Conservation (phyloP, 2,888 invertebrate species). For the Platynereis dumerilii region DNA sequence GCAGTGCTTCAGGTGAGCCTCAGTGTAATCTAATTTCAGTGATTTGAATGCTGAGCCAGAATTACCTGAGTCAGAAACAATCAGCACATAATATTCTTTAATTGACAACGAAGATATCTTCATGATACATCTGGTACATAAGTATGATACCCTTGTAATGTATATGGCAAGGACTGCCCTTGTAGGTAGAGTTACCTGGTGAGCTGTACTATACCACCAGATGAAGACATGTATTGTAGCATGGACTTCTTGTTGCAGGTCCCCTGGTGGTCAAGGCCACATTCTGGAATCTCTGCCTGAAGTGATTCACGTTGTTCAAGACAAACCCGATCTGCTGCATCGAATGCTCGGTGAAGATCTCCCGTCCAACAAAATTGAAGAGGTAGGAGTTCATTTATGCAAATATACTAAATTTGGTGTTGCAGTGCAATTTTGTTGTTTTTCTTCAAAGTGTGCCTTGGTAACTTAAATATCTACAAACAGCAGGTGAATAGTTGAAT, state of each 20-base stretch:
- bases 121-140: too few species aligned
- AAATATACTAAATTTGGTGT: not conserved
- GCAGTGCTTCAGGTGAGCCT: conserved; percentile 29
- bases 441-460: too few species aligned
- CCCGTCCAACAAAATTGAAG: conserved; percentile 74
- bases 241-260: not conserved
- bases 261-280: not conserved
- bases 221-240: too few species aligned
- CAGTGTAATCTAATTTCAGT: not conserved
- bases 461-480: too few species aligned
- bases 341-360: conserved; percentile 72
- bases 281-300: conserved; percentile 67
- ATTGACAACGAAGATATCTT: too few species aligned
- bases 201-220: too few species aligned
- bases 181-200: too few species aligned
- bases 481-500: too few species aligned
- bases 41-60: too few species aligned
- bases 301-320: conserved; percentile 68
- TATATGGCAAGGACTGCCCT: too few species aligned
- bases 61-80: not conserved
- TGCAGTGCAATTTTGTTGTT: too few species aligned
- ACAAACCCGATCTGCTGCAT: conserved; percentile 72
- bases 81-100: not conserved
- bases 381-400: conserved; percentile 66
- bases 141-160: too few species aligned